Evolutionary conservation across 2,113 vertebrate genomes (phyloP).

Genomic region (Paratilapia polleni): DNA sequence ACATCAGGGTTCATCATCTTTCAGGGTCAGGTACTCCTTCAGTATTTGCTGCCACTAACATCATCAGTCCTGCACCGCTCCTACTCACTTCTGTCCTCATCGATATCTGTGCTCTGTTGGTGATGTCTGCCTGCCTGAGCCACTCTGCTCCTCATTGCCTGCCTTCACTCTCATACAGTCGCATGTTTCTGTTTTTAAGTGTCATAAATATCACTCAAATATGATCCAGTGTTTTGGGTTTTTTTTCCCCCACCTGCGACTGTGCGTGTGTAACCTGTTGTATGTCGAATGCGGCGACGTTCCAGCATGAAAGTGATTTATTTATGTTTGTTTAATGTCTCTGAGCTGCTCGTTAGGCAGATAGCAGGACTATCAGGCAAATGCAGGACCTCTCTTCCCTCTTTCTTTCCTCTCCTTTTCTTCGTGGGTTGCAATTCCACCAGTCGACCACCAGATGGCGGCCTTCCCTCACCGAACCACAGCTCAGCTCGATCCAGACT

Average conservation of each 20-base stretch:
- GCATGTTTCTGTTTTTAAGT: conserved; percentile 42
- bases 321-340: conserved; percentile 3
- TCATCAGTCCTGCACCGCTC: conserved; percentile 6
- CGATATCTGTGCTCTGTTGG: conserved; percentile 59
- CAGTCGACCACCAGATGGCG: conserved; percentile 68
- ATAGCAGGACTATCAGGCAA: conserved; percentile 47
- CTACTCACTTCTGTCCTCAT: conserved; percentile 36
- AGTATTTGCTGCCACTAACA: conserved; percentile 61
- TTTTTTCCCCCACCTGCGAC: not conserved
- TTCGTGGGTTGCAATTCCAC: conserved; percentile 50
- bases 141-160: conserved; percentile 84
- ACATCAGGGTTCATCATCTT: not conserved
- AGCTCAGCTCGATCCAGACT: conserved; percentile 22
- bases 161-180: conserved; percentile 47
- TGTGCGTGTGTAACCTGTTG: not conserved
- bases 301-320: conserved; percentile 7
- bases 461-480: conserved; percentile 29
- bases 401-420: conserved; percentile 10
- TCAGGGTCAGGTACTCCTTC: conserved; percentile 8
- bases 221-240: not conserved
- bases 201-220: conserved; percentile 52
- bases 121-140: conserved; percentile 83
- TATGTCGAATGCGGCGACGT: conserved; percentile 18
- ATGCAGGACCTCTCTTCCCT: conserved; percentile 73
- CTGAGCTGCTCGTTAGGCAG: conserved; percentile 18